Evolutionary conservation across 2,113 vertebrate genomes (phyloP).

Genomic region (Periophthalmodon schlosseri): DNA sequence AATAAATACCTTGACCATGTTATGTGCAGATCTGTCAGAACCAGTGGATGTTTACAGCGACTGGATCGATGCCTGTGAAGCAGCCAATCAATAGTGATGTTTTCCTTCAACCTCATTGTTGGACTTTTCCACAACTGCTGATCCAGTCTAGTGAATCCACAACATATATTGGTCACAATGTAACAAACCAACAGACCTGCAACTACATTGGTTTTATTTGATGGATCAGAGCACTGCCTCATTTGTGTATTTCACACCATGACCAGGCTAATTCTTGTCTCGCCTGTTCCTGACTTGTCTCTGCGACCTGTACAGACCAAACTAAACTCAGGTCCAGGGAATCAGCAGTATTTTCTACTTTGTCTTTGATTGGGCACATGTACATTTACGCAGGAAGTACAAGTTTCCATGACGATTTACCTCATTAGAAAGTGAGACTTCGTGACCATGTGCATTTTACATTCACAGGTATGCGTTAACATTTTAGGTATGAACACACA

Average conservation of each 20-base stretch:
- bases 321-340: background rate
- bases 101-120: conserved; percentile 12
- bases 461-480: background rate
- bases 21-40: conserved; percentile 83
- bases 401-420: background rate
- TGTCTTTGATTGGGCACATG: background rate
- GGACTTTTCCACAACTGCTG: conserved; percentile 7
- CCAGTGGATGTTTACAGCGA: conserved; percentile 86
- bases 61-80: conserved; percentile 95
- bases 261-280: background rate
- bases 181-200: conserved; percentile 4
- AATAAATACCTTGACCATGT: conserved; percentile 62
- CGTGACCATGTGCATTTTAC: background rate
- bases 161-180: conserved; percentile 5
- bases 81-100: conserved; percentile 88
- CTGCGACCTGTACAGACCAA: background rate
- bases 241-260: background rate
- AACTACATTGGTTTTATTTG: conserved; percentile 20
- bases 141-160: conserved; percentile 2
- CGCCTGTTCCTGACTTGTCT: background rate
- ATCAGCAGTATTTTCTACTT: background rate
- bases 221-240: conserved; percentile 34
- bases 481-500: background rate
- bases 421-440: background rate
- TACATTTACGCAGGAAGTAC: background rate